Conservation (phyloP, 1,140 invertebrate species). For the Drosophila sp. region DNA sequence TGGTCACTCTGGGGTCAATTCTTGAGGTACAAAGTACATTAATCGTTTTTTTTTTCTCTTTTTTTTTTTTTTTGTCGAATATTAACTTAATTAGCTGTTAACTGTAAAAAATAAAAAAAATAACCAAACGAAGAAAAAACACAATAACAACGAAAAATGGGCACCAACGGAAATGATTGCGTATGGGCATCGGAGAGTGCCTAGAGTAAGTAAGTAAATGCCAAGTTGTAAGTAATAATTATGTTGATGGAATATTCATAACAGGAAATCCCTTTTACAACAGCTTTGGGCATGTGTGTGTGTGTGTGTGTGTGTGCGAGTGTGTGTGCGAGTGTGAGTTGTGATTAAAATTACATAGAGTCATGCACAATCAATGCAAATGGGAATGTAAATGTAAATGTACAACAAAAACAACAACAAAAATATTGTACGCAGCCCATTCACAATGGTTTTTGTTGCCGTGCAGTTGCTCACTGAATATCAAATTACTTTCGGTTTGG, state of each 20-base stretch:
- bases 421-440: constrained; percentile 57
- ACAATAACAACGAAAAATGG: not conserved
- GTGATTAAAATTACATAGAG: constrained; percentile 69
- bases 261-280: constrained; percentile 70
- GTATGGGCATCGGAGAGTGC: constrained; percentile 26
- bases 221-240: constrained; percentile 62
- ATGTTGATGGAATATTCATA: constrained; percentile 69
- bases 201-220: constrained; percentile 35
- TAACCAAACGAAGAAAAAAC: constrained; percentile 1
- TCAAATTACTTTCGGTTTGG: constrained; percentile 64
- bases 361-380: constrained; percentile 80
- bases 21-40: constrained; percentile 41
- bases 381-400: constrained; percentile 69
- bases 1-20: constrained; percentile 60
- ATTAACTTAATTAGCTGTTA: constrained; percentile 75
- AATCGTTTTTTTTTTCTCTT: constrained; percentile 70
- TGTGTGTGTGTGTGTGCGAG: constrained; percentile 21
- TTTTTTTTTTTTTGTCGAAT: constrained; percentile 60
- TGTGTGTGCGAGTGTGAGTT: constrained; percentile 26
- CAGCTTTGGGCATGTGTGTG: constrained; percentile 14
- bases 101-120: constrained; percentile 36
- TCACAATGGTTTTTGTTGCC: constrained; percentile 52
- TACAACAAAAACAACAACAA: constrained; percentile 9
- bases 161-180: constrained; percentile 62
- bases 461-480: constrained; percentile 69